Percentiles rank a stretch among this genome's conserved stretches.
Evolutionary conservation across 2,888 invertebrate species (phyloP).

Genomic region (Polyommatus iphigenia): DNA sequence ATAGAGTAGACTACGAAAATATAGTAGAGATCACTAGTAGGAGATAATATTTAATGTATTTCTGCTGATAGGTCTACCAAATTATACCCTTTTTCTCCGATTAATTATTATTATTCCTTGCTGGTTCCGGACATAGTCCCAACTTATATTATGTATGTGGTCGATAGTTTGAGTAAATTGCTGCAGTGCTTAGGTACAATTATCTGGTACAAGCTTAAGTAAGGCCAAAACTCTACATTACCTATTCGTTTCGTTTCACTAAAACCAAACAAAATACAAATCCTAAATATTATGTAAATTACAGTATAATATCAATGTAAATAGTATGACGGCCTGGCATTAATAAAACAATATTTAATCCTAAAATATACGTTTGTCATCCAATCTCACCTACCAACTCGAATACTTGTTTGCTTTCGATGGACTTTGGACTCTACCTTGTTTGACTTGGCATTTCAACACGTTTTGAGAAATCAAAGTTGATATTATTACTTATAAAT

Average conservation of each 20-base stretch:
- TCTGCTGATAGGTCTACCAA: too few species aligned
- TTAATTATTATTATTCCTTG: too few species aligned
- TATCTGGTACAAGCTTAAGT: too few species aligned
- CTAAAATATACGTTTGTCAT: neutral
- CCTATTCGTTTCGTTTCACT: neutral
- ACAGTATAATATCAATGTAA: neutral
- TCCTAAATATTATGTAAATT: neutral
- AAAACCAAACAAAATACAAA: neutral
- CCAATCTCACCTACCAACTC: neutral
- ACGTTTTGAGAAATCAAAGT: neutral
- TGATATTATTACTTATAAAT: neutral
- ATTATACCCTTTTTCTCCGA: too few species aligned
- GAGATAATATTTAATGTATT: too few species aligned
- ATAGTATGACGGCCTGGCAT: neutral
- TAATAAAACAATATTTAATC: neutral
- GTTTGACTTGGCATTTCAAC: constrained; percentile 30
- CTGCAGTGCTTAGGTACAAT: too few species aligned
- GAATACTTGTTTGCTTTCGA: constrained; percentile 14
- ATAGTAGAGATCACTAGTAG: too few species aligned
- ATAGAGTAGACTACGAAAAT: too few species aligned
- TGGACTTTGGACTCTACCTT: constrained; percentile 28
- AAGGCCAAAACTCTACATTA: neutral
- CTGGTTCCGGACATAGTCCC: too few species aligned
- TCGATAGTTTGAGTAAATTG: too few species aligned
- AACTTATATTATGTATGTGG: too few species aligned